Percentiles rank a stretch among this genome's conserved stretches.
phyloP scores from a whole-genome alignment of 2,888 invertebrate genomes.

The Clepsis dumicolana region DNA sequence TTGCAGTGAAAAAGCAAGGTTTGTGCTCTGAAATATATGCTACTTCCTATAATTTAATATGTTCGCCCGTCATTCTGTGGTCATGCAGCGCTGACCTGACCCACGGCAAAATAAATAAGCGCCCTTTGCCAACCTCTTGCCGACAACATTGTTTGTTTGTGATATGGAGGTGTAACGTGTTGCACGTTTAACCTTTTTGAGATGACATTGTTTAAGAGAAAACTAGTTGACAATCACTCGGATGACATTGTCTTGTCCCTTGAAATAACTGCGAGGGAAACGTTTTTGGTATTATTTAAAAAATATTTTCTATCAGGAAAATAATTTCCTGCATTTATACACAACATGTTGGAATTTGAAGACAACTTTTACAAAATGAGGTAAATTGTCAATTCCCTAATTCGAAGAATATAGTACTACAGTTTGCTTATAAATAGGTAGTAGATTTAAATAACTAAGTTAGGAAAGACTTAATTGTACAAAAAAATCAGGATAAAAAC shows the following conservation, averaged over 20 bases:
- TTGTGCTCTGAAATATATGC: no score
- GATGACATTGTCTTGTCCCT: background rate
- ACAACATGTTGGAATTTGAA: background rate
- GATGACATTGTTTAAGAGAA: background rate
- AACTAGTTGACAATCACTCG: background rate
- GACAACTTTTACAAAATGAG: conserved; percentile 2
- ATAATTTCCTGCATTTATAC: background rate
- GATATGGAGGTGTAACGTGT: background rate
- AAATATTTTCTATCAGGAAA: background rate
- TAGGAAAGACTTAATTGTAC: no score
- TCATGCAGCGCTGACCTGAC: no score
- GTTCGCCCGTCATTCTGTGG: no score
- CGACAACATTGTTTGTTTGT: no score
- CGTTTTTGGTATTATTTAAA: background rate
- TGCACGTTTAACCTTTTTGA: background rate
- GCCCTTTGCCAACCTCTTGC: no score
- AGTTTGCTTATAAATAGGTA: background rate
- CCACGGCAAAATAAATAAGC: no score
- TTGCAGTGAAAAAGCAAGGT: no score
- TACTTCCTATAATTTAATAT: no score
- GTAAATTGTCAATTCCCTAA: background rate
- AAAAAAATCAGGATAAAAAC: no score
- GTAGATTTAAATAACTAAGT: no score
- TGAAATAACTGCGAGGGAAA: background rate
- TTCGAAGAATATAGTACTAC: no score